These are phyloP conservation scores for Oophaga sylvatica DNA, from an alignment of 2,797 vertebrate genomes.

Conservation along the genomic window DNA sequence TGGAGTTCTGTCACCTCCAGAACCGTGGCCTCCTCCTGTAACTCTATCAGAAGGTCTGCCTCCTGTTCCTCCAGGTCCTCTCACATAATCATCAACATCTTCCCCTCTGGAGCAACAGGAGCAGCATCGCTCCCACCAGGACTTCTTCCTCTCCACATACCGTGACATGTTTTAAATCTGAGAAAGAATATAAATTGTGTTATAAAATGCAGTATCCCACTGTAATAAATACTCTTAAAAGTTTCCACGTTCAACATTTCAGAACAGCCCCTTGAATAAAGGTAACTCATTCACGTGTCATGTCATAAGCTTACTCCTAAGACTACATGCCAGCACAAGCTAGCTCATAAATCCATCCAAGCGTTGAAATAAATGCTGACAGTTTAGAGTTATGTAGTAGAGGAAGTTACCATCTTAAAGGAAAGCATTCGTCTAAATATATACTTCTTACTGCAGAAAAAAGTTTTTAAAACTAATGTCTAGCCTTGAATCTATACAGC, in stretches of 20 bases:
- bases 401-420: not conserved
- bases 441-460: not conserved
- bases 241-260: too few relatives aligned
- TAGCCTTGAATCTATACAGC: not conserved
- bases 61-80: not conserved
- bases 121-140: constrained; percentile 50
- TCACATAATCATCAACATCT: constrained; percentile 19
- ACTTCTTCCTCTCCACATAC: constrained; percentile 46
- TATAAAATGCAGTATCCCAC: not conserved
- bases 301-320: not conserved
- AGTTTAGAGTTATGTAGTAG: not conserved
- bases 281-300: not conserved
- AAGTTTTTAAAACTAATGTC: too few relatives aligned
- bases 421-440: not conserved
- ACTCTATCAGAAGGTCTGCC: constrained; percentile 21
- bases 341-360: constrained; percentile 9
- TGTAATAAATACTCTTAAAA: not conserved
- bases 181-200: not conserved
- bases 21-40: not conserved
- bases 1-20: not conserved
- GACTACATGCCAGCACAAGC: constrained; percentile 2
- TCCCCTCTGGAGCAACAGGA: constrained; percentile 50
- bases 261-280: not conserved
- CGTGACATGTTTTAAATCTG: constrained; percentile 48
- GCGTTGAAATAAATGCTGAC: not conserved